Base-by-base conservation (phyloP, 2,113 vertebrate species). In the Chascanopsetta lugubris region DNA sequence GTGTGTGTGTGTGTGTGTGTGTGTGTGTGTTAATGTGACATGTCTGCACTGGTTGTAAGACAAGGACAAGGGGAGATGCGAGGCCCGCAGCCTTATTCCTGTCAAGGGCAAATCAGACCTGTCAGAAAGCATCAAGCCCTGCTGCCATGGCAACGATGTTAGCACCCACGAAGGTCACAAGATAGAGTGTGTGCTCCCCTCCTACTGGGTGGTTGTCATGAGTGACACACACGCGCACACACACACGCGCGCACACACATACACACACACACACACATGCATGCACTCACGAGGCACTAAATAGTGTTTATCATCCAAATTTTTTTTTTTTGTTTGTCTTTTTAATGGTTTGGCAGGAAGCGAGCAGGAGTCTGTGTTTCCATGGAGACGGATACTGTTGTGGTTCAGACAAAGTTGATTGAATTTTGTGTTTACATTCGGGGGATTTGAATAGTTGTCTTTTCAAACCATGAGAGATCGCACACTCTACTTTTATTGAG, bases 61-160 rank as follows among this genome's bases (percentile, higher is more conserved):
- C 79, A 79, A 87, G 79, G 83, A 75, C 85, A 56, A 56, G 38
- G 30, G 59, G 69, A 68, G 74, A 72, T 29, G 63, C 6, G 12
- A 63, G 75, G 80, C 85, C 88, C 71, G 71, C 55, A 82, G 73
- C 47, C 50, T 50, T 57, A 61, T 87, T 81, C 76, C 86, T 83
- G 77, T 88, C 89, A 89, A 90, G 88, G 90, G 80, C 88, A 63
- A 88, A 86, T 88, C 88, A 84, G 85, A 83, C 69, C 87, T 88
- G 88, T 89, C 90, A 90, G 62, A 84, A 87, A 88, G 84, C 88
- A 88, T 90, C 86, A 90, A 62, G 82, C 79, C 49, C 45, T 17
- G 84, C 86, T 90, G 82, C 90, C 87, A 91, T 91, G 89, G 90
- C 80, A 89, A 91, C 88, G 32, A 40, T 50, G 74, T 82, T 80